phyloP scores from a whole-genome alignment of 2,888 invertebrate species.

The Rhorus exstirpatorius region DNA sequence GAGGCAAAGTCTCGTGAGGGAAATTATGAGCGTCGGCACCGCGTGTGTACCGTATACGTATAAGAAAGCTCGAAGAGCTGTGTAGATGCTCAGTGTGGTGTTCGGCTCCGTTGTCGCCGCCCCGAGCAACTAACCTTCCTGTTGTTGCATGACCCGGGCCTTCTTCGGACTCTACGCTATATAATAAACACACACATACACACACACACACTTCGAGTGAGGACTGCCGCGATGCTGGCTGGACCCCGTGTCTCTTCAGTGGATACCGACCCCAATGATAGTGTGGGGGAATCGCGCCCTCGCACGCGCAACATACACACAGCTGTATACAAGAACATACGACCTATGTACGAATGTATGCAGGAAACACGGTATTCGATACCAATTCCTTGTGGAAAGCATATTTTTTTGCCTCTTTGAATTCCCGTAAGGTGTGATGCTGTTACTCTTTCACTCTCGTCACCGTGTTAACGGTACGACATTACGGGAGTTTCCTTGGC shows the following conservation, averaged over 20 bases:
- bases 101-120: conserved; percentile 83
- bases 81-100: conserved; percentile 75
- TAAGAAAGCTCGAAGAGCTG: conserved; percentile 67
- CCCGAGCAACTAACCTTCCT: conserved; percentile 84
- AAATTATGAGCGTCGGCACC: conserved; percentile 80
- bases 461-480: background rate
- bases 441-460: background rate
- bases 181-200: conserved; percentile 15
- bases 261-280: conserved; percentile 39
- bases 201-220: conserved; percentile 21
- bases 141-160: conserved; percentile 84
- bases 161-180: conserved; percentile 78
- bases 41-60: conserved; percentile 77
- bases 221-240: conserved; percentile 16
- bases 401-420: background rate
- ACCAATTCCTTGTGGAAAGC: conserved; percentile 36
- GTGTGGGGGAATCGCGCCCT: conserved; percentile 53
- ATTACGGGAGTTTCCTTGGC: background rate
- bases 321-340: conserved; percentile 14
- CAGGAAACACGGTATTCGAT: conserved; percentile 44
- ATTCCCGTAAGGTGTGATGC: conserved; percentile 16
- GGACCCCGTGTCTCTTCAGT: conserved; percentile 39
- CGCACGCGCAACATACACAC: conserved; percentile 40
- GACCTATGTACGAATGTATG: conserved; percentile 43
- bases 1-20: conserved; percentile 58